Evolutionary conservation across 2,888 invertebrate genomes (phyloP).

Genomic region (Hydropsyche betteni): DNA sequence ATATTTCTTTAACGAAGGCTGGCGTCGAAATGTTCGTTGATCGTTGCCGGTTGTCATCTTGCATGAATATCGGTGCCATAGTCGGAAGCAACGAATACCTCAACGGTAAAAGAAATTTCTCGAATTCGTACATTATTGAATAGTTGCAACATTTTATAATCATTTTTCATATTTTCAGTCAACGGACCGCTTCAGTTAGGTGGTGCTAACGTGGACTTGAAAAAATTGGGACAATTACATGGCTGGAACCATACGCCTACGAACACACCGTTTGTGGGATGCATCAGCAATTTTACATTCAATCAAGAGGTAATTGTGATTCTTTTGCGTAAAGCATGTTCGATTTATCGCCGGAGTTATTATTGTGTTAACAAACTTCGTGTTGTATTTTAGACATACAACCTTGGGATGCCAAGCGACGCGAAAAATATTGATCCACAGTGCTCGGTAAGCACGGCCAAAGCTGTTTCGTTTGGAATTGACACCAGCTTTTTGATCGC

Average conservation of each 20-base stretch:
- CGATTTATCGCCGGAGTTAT: background rate
- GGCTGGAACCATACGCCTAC: conserved; percentile 78
- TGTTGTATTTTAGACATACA: conserved; percentile 74
- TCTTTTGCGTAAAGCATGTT: background rate
- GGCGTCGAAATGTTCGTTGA: conserved; percentile 83
- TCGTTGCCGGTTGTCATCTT: conserved; percentile 74
- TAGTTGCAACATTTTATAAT: background rate
- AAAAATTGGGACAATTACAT: conserved; percentile 68
- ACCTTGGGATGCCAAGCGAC: conserved; percentile 83
- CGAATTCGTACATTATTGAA: too few species aligned
- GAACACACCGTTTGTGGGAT: conserved; percentile 81
- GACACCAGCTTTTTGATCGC: conserved; percentile 89
- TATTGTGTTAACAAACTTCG: conserved; percentile 13
- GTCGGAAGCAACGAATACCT: conserved; percentile 77
- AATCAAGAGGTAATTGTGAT: conserved; percentile 71
- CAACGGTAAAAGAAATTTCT: conserved; percentile 61
- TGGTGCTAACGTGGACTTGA: conserved; percentile 74
- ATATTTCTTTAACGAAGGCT: conserved; percentile 73
- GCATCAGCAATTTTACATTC: conserved; percentile 90
- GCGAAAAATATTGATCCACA: conserved; percentile 76
- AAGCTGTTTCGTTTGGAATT: conserved; percentile 83
- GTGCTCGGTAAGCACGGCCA: conserved; percentile 77
- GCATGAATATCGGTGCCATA: conserved; percentile 76
- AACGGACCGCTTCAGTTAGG: conserved; percentile 91
- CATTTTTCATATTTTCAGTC: conserved; percentile 60